These are phyloP conservation scores for Smittia sp. DNA, from an alignment of 2,888 invertebrate species.

Conservation along the genomic window DNA sequence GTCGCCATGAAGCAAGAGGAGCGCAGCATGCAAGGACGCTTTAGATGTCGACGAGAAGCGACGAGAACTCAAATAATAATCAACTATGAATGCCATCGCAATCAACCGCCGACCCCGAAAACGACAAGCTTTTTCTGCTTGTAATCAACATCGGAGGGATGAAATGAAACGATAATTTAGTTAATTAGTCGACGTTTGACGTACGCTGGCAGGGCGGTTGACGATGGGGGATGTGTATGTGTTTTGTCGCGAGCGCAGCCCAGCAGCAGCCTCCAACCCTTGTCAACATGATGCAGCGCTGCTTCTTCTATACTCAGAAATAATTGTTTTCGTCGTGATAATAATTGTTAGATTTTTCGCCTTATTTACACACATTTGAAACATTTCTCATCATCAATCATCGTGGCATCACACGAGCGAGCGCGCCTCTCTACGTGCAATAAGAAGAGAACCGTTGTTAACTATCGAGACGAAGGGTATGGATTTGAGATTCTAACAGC, in stretches of 20 bases:
- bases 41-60: not conserved
- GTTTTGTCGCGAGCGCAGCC: not conserved
- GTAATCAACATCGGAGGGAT: constrained; percentile 8
- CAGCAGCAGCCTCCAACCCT: not conserved
- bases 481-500: not conserved
- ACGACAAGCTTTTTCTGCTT: not conserved
- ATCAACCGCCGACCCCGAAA: constrained; percentile 38
- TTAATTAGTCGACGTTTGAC: constrained; percentile 35
- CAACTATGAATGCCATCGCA: constrained; percentile 34
- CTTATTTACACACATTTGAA: constrained; percentile 33
- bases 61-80: not conserved
- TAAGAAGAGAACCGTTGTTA: constrained; percentile 26
- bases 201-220: constrained; percentile 1
- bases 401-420: not conserved
- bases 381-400: not conserved
- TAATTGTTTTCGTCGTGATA: constrained; percentile 37
- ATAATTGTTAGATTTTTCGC: constrained; percentile 40
- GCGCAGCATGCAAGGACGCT: constrained; percentile 21
- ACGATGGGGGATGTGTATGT: not conserved
- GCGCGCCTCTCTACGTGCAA: not conserved
- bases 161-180: constrained; percentile 31
- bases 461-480: constrained; percentile 26
- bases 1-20: not conserved
- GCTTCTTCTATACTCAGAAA: constrained; percentile 15
- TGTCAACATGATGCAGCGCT: constrained; percentile 9